These are phyloP conservation scores for Coregonus clupeaformis DNA, from an alignment of 2,113 vertebrate genomes.

Conservation along the genomic window DNA sequence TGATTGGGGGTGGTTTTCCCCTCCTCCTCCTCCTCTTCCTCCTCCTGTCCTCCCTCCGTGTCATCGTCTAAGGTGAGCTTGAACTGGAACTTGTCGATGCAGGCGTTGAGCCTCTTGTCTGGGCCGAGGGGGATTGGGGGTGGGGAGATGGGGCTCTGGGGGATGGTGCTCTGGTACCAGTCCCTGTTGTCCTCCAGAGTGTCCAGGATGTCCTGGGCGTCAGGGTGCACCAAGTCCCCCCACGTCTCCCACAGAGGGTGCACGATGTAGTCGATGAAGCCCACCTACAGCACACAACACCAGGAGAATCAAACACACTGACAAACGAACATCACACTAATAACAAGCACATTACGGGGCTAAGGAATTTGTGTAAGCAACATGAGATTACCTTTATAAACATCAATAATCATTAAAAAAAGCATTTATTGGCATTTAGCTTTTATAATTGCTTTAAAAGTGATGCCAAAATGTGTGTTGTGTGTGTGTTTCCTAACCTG, in stretches of 20 bases:
- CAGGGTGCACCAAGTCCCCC: constrained; percentile 90
- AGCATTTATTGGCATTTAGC: no score
- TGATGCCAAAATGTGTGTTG: not conserved
- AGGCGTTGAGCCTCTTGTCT: constrained; percentile 71
- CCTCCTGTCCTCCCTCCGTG: constrained; percentile 42
- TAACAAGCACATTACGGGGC: no score
- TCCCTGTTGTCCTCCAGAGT: constrained; percentile 91
- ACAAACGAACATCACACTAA: no score
- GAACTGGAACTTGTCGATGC: constrained; percentile 76
- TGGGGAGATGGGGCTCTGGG: constrained; percentile 86
- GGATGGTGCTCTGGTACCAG: constrained; percentile 92
- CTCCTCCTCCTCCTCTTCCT: constrained; percentile 12
- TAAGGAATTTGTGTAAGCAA: not conserved
- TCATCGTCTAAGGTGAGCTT: constrained; percentile 74
- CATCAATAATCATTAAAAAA: no score
- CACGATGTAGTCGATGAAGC: constrained; percentile 94
- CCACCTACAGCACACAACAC: constrained; percentile 74
- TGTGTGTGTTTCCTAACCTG: constrained; percentile 74
- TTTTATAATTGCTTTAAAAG: not conserved
- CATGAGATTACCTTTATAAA: not conserved
- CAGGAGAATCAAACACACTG: no score
- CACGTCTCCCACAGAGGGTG: constrained; percentile 94
- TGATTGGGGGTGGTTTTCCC: constrained; percentile 59
- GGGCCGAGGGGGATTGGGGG: constrained; percentile 41
- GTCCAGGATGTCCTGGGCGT: constrained; percentile 91